phyloP scores from a whole-genome alignment of 2,888 invertebrate species.

The Nudaria mundana region DNA sequence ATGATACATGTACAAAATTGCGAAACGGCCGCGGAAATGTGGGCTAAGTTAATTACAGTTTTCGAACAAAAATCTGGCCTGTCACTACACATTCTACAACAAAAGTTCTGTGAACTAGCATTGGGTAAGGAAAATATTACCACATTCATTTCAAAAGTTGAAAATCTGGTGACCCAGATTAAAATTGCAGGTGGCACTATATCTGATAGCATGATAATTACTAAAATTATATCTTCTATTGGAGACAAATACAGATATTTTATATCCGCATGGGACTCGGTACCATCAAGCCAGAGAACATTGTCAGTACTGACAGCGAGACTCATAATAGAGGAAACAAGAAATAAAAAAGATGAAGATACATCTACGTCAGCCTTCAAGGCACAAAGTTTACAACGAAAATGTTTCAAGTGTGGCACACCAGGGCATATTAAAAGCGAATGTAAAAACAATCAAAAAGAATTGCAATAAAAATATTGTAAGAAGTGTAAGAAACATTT shows the following conservation, averaged over 20 bases:
- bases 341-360: constrained; percentile 7
- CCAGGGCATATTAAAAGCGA: neutral
- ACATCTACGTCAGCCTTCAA: neutral
- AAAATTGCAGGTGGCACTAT: neutral
- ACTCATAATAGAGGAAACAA: constrained; percentile 16
- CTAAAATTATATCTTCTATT: constrained; percentile 18
- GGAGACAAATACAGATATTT: constrained; percentile 35
- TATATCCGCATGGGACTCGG: constrained; percentile 28
- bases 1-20: neutral
- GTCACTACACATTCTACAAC: neutral
- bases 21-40: neutral
- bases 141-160: neutral
- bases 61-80: neutral
- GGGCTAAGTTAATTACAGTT: neutral
- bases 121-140: neutral
- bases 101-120: neutral
- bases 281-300: constrained; percentile 13
- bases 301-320: constrained; percentile 12
- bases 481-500: constrained; percentile 4
- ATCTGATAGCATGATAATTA: neutral
- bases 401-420: constrained; percentile 6
- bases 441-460: neutral
- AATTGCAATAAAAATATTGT: neutral
- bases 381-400: neutral
- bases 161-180: neutral